Evolutionary conservation across 1,140 invertebrate genomes (phyloP), one percentile per base, ranked within the genome.

Genomic region (Pararge aegeria): DNA sequence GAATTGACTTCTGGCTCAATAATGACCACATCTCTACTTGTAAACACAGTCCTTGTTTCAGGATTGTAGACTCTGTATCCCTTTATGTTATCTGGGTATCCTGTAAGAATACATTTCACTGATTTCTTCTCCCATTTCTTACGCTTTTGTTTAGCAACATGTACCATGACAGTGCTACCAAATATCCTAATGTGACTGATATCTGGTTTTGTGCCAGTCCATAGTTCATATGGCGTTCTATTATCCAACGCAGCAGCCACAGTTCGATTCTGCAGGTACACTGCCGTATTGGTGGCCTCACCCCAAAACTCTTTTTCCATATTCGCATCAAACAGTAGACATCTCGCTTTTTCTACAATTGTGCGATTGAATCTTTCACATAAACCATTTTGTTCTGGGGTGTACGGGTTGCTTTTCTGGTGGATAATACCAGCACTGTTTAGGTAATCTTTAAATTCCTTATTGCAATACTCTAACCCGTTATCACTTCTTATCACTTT

Each of bases 51-150:
- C 6, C 19, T 21, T n/a, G n/a, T 46, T 15, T n/a, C 3, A 10
- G 38, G 53, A 30, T 55, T 13, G 13, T 55, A 46, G n/a, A 55
- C 1, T 19, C 53, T 29, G 21, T 55, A 55, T 20, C 38, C 53
- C 27, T 55, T 55, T 0, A 55, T 16, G 13, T 52, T 55, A 9
- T 56, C 53, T 6, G 61, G 21, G 40, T 57, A 63, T 16, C 61
- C 61, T 27, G 57, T 55, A 15, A 63, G 42, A 27, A 27, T 52
- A 20, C 30, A 27, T 48, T 53, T 29, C 48, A 38, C 49, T 13
- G 61, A 38, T 21, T 63, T 63, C 13, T 49, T 63, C n/a, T 63
- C 61, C 55, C 61, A 63, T 46, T 63, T 63, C 13, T 5, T 19
- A 20, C 55, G 19, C 18, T 48, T 57, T 20, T 53, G 30, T 29